A percentile compares a stretch with the other conserved stretches of the same genome.
Evolutionary conservation across 2,888 invertebrate species (phyloP).

Genomic region (Malachius bipustulatus): DNA sequence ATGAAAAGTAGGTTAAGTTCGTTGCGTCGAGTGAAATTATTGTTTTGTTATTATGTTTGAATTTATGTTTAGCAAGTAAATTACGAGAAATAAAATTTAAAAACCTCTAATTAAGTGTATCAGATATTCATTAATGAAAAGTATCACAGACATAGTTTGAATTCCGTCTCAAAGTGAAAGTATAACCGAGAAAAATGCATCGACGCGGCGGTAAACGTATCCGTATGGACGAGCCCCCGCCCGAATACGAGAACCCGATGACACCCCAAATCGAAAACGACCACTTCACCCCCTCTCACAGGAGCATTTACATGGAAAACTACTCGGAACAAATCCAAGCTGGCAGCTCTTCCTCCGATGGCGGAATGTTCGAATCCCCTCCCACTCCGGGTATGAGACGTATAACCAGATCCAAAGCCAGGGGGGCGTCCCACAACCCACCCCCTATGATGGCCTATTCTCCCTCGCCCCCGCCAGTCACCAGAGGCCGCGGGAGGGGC

Average conservation of each 20-base stretch:
- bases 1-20: too few relatives aligned
- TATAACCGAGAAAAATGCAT: slow-evolving; percentile 48
- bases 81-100: too few relatives aligned
- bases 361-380: slow-evolving; percentile 41
- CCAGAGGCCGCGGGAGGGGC: slow-evolving; percentile 39
- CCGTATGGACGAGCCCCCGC: slow-evolving; percentile 84
- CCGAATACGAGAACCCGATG: slow-evolving; percentile 70
- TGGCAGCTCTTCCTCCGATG: slow-evolving; percentile 31
- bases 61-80: too few relatives aligned
- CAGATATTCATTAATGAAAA: too few relatives aligned
- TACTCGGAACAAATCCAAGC: slow-evolving; percentile 30
- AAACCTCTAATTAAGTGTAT: too few relatives aligned
- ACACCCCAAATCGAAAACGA: slow-evolving; percentile 43
- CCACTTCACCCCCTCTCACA: slow-evolving; percentile 36
- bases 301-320: slow-evolving; percentile 28
- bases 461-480: slow-evolving; percentile 29
- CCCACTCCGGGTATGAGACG: slow-evolving; percentile 50
- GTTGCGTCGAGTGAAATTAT: too few relatives aligned
- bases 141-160: too few relatives aligned
- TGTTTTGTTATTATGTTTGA: too few relatives aligned
- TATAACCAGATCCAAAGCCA: slow-evolving; percentile 52
- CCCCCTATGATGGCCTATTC: slow-evolving; percentile 36
- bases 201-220: slow-evolving; percentile 80
- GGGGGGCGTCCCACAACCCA: slow-evolving; percentile 28
- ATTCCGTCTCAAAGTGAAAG: background rate